Percentiles rank a stretch among this genome's conserved stretches.
Evolutionary conservation across 2,113 vertebrate genomes (phyloP).

Genomic region (Gymnogyps californianus): DNA sequence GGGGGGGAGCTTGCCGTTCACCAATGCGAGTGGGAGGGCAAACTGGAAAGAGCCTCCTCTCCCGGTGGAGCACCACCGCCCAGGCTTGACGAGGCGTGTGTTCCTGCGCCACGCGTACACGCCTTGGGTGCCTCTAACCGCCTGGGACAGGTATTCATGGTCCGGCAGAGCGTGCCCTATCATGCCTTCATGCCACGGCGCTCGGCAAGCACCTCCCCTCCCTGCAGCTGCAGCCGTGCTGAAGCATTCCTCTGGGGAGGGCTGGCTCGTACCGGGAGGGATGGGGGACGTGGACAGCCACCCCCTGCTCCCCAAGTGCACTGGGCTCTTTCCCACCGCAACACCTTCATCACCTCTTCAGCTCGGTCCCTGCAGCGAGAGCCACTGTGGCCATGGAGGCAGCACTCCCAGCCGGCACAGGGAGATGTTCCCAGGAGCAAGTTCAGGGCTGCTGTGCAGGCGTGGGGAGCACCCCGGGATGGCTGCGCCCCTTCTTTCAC

Average conservation of each 20-base stretch:
- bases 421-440: not conserved
- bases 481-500: not conserved
- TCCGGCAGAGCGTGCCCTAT: conserved; percentile 28
- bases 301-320: not conserved
- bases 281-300: not conserved
- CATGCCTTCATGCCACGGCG: conserved; percentile 28
- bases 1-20: not conserved
- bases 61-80: not conserved
- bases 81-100: conserved; percentile 21
- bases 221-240: conserved; percentile 29
- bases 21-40: not conserved
- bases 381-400: rapidly evolving
- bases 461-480: not conserved
- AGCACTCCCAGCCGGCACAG: rapidly evolving
- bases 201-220: conserved; percentile 12
- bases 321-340: not conserved
- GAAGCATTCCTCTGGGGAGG: conserved; percentile 12
- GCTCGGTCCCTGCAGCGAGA: not conserved
- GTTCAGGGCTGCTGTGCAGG: not conserved
- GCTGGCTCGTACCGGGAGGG: not conserved
- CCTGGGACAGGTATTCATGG: conserved; percentile 57
- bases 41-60: not conserved
- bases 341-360: not conserved
- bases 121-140: conserved; percentile 22
- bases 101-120: conserved; percentile 7